These are phyloP conservation scores for Corvus moneduloides DNA, from an alignment of 2,113 vertebrate species.

Conservation along the genomic window DNA sequence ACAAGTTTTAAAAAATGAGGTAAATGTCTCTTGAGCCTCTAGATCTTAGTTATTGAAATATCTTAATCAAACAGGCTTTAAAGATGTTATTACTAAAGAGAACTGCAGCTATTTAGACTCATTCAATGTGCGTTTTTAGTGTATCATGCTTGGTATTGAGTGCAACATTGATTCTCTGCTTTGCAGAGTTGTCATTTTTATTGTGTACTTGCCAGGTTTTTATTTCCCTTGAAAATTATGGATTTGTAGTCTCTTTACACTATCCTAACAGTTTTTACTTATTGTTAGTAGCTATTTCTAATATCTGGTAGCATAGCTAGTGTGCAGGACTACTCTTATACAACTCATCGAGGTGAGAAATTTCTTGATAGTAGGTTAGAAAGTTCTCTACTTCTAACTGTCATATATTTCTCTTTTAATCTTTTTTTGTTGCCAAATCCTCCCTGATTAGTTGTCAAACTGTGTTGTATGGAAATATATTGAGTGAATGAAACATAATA, in stretches of 20 bases:
- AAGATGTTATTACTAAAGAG: not conserved
- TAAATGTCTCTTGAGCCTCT: not conserved
- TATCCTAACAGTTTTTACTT: not conserved
- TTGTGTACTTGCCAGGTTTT: not conserved
- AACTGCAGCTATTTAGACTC: not conserved
- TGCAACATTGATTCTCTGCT: not conserved
- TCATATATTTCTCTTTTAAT: not conserved
- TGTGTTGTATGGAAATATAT: not conserved
- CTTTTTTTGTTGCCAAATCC: not conserved
- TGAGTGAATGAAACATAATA: not conserved
- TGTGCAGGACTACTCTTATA: not conserved
- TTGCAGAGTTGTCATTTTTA: not conserved
- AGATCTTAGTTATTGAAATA: not conserved
- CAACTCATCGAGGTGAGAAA: not conserved
- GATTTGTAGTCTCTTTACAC: not conserved
- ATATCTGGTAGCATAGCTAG: not conserved
- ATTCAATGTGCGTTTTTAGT: not conserved
- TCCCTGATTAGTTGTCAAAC: not conserved
- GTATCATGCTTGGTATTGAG: not conserved
- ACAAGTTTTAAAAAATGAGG: not conserved
- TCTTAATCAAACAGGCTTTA: not conserved
- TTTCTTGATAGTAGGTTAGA: not conserved
- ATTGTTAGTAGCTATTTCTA: not conserved
- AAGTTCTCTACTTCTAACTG: not conserved
- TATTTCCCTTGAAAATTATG: not conserved